Percentiles rank a stretch among this genome's conserved stretches.
phyloP scores from a whole-genome alignment of 2,113 vertebrate species.

The Chamaea fasciata region DNA sequence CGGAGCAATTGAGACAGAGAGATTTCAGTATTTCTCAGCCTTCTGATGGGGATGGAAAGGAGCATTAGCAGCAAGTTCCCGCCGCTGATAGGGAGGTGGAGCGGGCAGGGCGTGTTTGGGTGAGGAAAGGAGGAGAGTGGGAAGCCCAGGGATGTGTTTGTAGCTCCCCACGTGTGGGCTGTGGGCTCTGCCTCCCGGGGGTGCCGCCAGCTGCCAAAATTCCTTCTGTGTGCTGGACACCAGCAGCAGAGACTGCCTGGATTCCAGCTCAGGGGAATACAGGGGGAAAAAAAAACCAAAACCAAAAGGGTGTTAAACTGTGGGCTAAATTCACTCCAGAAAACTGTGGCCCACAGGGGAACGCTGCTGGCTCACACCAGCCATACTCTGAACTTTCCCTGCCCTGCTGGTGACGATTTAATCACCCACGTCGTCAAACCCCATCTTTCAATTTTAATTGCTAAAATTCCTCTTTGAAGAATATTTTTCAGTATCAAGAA shows the following conservation, averaged over 20 bases:
- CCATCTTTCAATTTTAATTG: constrained; percentile 35
- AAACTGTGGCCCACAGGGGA: neutral
- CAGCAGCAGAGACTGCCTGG: neutral
- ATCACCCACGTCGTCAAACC: neutral
- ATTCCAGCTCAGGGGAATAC: neutral
- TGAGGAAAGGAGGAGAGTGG: neutral
- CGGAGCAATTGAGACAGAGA: neutral
- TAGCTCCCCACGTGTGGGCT: accelerated
- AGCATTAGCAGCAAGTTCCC: neutral
- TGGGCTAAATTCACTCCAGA: neutral
- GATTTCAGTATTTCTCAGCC: neutral
- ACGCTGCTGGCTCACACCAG: neutral
- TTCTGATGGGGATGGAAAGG: neutral
- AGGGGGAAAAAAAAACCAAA: accelerated
- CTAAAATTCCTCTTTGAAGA: constrained; percentile 31
- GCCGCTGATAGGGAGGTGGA: neutral
- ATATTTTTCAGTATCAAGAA: constrained; percentile 32
- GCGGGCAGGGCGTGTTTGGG: neutral
- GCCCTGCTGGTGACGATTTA: neutral
- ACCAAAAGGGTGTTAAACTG: accelerated
- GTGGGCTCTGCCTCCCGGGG: neutral
- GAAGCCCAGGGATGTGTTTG: accelerated
- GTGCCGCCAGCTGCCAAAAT: neutral
- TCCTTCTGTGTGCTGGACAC: accelerated
- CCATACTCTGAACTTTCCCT: neutral